A percentile compares a stretch with the other conserved stretches of the same genome.
Conservation (phyloP, 2,113 vertebrate species). For the Mormoops blainvillei region DNA sequence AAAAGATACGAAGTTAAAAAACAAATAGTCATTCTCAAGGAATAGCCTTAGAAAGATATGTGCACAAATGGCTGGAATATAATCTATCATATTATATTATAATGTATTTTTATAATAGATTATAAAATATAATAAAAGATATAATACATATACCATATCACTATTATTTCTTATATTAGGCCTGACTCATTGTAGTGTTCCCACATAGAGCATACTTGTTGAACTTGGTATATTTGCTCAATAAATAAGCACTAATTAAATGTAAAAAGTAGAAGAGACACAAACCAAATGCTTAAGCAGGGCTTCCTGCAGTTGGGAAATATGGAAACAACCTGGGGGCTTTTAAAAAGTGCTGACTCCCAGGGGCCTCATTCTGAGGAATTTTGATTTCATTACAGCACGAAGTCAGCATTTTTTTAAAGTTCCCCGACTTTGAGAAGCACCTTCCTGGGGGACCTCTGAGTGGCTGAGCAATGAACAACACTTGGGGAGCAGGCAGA, state of each 20-base stretch:
- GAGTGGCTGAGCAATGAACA: neutral
- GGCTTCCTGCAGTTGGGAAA: neutral
- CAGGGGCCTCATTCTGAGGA: neutral
- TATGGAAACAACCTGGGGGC: neutral
- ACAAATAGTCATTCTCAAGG: conserved; percentile 36
- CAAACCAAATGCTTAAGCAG: neutral
- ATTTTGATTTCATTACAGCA: neutral
- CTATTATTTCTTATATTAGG: neutral
- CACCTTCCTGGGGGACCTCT: neutral
- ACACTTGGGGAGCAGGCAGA: neutral
- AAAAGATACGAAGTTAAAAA: conserved; percentile 46
- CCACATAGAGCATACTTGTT: neutral
- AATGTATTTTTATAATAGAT: neutral
- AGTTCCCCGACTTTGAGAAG: neutral
- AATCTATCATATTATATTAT: conserved; percentile 1
- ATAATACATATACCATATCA: neutral
- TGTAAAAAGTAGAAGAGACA: neutral
- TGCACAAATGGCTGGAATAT: neutral
- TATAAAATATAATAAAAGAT: conserved; percentile 23
- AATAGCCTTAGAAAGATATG: neutral
- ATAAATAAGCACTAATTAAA: conserved; percentile 31
- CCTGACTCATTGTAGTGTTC: neutral
- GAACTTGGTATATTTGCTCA: neutral
- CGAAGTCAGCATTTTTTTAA: neutral
- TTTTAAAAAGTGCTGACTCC: neutral